Evolutionary conservation across 2,888 invertebrate genomes (phyloP).

Genomic region (Tetragnatha montana): DNA sequence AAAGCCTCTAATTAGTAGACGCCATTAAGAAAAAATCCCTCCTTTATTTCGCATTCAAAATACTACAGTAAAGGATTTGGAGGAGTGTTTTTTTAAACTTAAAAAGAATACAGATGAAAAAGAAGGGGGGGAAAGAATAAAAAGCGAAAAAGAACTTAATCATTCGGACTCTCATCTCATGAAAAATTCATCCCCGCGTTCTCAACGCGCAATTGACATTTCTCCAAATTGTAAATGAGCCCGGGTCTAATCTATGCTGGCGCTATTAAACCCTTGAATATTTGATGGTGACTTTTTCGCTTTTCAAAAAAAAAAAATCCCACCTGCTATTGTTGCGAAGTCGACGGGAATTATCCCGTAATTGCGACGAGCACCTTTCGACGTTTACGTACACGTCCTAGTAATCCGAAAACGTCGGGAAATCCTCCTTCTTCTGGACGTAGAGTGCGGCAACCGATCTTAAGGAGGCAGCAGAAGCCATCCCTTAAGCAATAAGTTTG

Average conservation of each 20-base stretch:
- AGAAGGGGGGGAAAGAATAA: conserved; percentile 2
- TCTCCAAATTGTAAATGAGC: conserved; percentile 70
- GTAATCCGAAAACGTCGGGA: background rate
- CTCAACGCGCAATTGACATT: conserved; percentile 66
- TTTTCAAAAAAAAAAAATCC: conserved; percentile 57
- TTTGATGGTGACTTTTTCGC: conserved; percentile 55
- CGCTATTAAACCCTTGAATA: conserved; percentile 70
- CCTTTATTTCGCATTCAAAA: conserved; percentile 45
- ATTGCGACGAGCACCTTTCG: conserved; percentile 24
- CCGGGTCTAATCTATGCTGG: conserved; percentile 47
- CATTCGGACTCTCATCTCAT: conserved; percentile 53
- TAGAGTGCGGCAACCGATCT: conserved; percentile 16
- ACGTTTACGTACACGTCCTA: background rate
- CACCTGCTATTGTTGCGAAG: conserved; percentile 64
- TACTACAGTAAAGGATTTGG: conserved; percentile 31
- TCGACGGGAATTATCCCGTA: conserved; percentile 57
- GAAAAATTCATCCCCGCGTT: conserved; percentile 67
- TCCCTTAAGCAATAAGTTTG: conserved; percentile 17
- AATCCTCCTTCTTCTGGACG: background rate
- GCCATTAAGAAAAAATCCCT: conserved; percentile 49
- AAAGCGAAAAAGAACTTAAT: background rate
- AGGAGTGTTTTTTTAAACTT: conserved; percentile 40
- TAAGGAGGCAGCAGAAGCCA: conserved; percentile 1
- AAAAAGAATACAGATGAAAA: conserved; percentile 21
- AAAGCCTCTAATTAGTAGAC: conserved; percentile 46